A percentile compares a stretch with the other conserved stretches of the same genome.
phyloP scores from a whole-genome alignment of 53 echinoderm and acorn worm species.

The Temnopleurus reevesii region DNA sequence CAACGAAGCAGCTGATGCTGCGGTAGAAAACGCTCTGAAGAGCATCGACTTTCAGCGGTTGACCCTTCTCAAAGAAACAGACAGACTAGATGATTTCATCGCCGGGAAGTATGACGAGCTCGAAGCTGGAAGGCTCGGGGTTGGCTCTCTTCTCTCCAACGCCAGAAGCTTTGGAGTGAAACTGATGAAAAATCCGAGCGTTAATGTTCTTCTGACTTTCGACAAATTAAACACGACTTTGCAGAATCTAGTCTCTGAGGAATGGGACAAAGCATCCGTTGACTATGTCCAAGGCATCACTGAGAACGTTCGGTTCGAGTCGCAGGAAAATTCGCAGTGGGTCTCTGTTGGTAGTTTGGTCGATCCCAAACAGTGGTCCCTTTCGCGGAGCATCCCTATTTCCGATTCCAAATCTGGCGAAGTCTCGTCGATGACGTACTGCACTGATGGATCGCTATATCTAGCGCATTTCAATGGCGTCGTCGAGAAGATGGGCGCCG shows the following conservation, averaged over 20 bases:
- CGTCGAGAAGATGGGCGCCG: constrained; percentile 11
- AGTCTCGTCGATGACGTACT: constrained; percentile 51
- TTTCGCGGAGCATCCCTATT: constrained; percentile 19
- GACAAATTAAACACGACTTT: constrained; percentile 42
- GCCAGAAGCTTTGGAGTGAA: constrained; percentile 45
- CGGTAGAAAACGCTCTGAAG: constrained; percentile 45
- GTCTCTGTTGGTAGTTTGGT: constrained; percentile 44
- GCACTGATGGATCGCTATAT: neutral
- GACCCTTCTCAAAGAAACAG: constrained; percentile 41
- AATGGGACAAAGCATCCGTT: constrained; percentile 38
- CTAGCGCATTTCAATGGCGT: constrained; percentile 23
- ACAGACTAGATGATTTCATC: constrained; percentile 31
- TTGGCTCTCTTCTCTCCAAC: constrained; percentile 41
- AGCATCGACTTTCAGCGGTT: constrained; percentile 52
- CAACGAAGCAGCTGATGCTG: constrained; percentile 23
- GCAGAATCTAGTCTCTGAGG: constrained; percentile 23
- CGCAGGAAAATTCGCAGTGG: constrained; percentile 44
- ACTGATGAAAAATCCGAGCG: constrained; percentile 37
- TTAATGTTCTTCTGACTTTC: constrained; percentile 19
- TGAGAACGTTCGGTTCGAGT: constrained; percentile 44
- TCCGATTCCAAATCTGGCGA: constrained; percentile 16
- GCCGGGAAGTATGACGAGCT: constrained; percentile 43
- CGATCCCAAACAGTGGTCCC: constrained; percentile 54
- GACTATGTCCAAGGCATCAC: constrained; percentile 17
- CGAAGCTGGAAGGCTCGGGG: constrained; percentile 35